phyloP scores from a whole-genome alignment of 2,113 vertebrate genomes.

The Anhinga anhinga region DNA sequence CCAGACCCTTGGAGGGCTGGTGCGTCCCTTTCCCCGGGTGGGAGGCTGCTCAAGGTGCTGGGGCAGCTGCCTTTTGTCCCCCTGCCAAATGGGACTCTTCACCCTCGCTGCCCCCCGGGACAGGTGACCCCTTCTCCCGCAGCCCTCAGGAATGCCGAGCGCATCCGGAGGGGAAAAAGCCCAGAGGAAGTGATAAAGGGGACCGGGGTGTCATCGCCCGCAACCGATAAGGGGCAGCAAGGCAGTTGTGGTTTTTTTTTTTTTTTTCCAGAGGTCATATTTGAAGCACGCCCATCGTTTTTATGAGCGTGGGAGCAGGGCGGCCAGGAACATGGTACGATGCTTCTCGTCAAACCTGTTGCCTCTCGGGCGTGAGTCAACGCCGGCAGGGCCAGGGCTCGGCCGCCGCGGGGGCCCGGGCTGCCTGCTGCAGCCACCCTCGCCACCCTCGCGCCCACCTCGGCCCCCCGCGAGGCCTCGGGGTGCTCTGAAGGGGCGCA shows the following conservation, averaged over 20 bases:
- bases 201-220: not conserved
- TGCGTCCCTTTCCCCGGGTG: not conserved
- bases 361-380: constrained; percentile 1
- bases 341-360: constrained; percentile 74
- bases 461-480: rapidly evolving
- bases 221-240: not conserved
- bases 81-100: not conserved
- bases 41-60: not conserved
- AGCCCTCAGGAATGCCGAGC: not conserved
- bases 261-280: constrained; percentile 22
- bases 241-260: not conserved
- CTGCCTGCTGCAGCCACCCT: not conserved
- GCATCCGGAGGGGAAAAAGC: not conserved
- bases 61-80: not conserved
- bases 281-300: constrained; percentile 44
- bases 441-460: rapidly evolving
- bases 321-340: not conserved
- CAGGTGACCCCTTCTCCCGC: not conserved
- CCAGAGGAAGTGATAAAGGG: constrained; percentile 43
- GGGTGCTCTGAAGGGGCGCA: not conserved
- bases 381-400: not conserved
- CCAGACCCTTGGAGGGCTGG: not conserved
- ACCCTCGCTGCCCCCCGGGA: not conserved
- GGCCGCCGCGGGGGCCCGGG: not conserved
- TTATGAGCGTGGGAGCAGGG: constrained; percentile 64